Conservation (phyloP, 2,113 vertebrate genomes). For the Phrynosoma blainvillii region DNA sequence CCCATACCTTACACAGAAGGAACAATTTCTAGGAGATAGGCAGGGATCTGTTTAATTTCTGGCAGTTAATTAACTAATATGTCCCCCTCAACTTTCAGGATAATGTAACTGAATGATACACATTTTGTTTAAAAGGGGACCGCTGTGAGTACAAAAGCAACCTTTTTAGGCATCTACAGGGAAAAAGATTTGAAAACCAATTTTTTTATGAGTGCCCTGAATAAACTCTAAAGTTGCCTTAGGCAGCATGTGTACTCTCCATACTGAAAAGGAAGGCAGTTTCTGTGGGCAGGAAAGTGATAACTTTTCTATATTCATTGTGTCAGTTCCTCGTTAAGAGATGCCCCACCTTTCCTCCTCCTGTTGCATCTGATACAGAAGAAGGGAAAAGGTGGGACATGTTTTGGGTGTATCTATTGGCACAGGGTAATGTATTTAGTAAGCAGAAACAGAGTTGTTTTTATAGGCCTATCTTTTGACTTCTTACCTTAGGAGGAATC, state of each 20-base stretch:
- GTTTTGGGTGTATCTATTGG: constrained; percentile 51
- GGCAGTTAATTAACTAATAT: constrained; percentile 62
- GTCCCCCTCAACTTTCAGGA: constrained; percentile 63
- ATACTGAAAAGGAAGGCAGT: constrained; percentile 54
- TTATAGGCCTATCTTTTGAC: constrained; percentile 45
- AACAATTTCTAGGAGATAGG: constrained; percentile 47
- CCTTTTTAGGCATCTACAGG: constrained; percentile 53
- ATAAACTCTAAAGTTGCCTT: constrained; percentile 57
- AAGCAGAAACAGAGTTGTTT: constrained; percentile 39
- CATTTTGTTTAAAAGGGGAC: constrained; percentile 57
- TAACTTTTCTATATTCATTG: constrained; percentile 44
- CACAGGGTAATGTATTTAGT: constrained; percentile 44
- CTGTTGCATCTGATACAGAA: constrained; percentile 17
- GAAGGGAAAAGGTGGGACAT: constrained; percentile 32
- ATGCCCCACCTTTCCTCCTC: constrained; percentile 45
- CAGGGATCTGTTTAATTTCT: constrained; percentile 70
- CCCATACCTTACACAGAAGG: constrained; percentile 67
- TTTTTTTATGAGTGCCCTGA: constrained; percentile 55
- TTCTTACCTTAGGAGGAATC: constrained; percentile 50
- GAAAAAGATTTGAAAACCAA: constrained; percentile 48
- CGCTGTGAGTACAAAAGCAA: constrained; percentile 44
- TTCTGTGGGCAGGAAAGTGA: constrained; percentile 52
- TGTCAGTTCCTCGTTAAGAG: constrained; percentile 40
- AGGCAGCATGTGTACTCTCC: constrained; percentile 54
- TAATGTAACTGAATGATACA: constrained; percentile 58